Evolutionary conservation across 2,888 invertebrate genomes (phyloP), one percentile per base, ranked within the genome.

Genomic region (Cheilosia soror): DNA sequence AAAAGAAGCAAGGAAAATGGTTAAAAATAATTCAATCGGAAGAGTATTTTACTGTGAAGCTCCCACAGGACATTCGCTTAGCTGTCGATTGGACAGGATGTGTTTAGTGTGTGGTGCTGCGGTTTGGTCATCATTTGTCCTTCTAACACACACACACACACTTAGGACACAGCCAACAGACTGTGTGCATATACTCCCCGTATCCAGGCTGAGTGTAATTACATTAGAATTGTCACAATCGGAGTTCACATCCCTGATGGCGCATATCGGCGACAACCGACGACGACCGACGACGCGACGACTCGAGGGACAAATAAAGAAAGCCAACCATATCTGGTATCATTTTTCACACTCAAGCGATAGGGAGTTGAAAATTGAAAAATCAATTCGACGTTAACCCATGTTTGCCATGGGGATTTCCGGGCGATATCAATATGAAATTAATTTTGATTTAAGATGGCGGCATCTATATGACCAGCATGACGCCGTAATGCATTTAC

Each of bases 361-460:
- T 66, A 44, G 66, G 7, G 47, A 84, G 65, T 71, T 76, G 66
- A 75, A 75, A 79, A 84, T 71, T 84, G 84, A 84, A 84, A 78
- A 79, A 79, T 84, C 75, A 79, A 79, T 79, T 79, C 65, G 20
- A 42, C 47, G 55, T 37, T 42, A 51, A 62, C 37, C 49, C 80
- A 49, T 20, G 53, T 40, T 25, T 42, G 49, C 9, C n/a, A 2
- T 47, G 11, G 51, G 42, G 51, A 42, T 47, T 15, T 49, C 60
- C 47, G 60, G 1, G 15, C 58, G 65, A 71, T 75, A 84, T 75
- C 79, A 75, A 69, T 79, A 79, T 76, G 75, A 79, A 75, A 79
- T 79, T 84, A 84, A 79, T 83, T 83, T 83, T 84, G 84, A 84
- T 84, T 84, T 84, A 84, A 84, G 84, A 84, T 84, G 84, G 75